These are phyloP conservation scores for Coracias cyanogaster DNA, from an alignment of 2,797 vertebrate species.

Conservation along the genomic window DNA sequence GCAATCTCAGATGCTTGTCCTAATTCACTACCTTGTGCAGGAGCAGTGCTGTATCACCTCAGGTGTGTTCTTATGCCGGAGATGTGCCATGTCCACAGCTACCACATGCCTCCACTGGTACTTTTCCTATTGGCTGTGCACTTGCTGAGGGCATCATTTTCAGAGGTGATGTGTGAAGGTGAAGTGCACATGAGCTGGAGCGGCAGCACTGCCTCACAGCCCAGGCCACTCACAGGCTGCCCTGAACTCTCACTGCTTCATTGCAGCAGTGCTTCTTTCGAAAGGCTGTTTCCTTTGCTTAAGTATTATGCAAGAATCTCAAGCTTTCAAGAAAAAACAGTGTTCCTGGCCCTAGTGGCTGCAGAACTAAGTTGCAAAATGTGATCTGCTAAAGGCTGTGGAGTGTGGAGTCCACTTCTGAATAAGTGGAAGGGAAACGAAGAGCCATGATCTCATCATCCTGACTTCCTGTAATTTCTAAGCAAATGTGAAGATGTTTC, in stretches of 20 bases:
- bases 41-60: neutral
- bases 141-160: neutral
- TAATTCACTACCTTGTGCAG: neutral
- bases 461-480: neutral
- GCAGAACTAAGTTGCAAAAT: neutral
- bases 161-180: neutral
- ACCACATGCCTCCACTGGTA: fast-evolving
- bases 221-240: neutral
- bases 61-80: neutral
- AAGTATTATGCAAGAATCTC: neutral
- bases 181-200: neutral
- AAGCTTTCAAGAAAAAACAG: neutral
- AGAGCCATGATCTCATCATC: neutral
- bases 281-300: neutral
- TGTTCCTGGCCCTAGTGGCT: neutral
- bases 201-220: neutral
- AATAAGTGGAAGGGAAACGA: neutral
- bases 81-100: neutral
- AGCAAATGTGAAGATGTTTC: neutral
- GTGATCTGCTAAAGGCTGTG: neutral
- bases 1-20: neutral
- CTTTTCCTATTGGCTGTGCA: neutral
- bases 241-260: neutral
- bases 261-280: neutral
- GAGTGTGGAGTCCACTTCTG: neutral